Percentiles rank a stretch among this genome's conserved stretches.
These are phyloP conservation scores for Aurelia aurita DNA, from an alignment of 30 jellyfish, hydroid and myxozoan species.

Conservation along the genomic window DNA sequence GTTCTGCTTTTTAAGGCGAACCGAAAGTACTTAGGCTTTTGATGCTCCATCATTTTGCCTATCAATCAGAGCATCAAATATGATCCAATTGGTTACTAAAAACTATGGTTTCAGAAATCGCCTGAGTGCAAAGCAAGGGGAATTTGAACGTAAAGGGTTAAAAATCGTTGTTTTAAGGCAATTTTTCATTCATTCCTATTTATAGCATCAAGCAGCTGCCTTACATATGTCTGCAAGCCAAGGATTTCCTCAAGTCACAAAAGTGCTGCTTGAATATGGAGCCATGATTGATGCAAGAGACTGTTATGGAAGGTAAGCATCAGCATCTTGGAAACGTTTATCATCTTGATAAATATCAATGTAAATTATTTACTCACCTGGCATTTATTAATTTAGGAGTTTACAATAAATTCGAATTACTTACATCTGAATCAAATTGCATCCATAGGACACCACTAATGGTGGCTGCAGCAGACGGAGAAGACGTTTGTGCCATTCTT, in stretches of 20 bases:
- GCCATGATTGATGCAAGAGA: conserved; percentile 23
- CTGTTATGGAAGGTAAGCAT: conserved; percentile 38
- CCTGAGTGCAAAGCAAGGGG: no score
- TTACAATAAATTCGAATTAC: background rate
- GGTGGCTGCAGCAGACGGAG: conserved; percentile 40
- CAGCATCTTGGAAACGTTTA: no score
- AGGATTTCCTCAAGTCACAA: conserved; percentile 4
- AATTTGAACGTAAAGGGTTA: no score
- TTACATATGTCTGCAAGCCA: conserved; percentile 27
- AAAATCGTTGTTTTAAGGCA: no score
- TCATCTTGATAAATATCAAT: background rate
- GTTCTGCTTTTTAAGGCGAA: no score
- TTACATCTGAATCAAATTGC: background rate
- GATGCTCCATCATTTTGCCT: no score
- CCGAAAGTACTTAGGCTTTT: background rate
- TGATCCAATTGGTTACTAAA: no score
- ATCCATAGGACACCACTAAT: conserved; percentile 35
- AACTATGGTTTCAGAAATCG: no score
- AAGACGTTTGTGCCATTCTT: conserved; percentile 22
- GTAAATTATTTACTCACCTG: background rate
- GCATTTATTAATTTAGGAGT: background rate
- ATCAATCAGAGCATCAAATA: background rate
- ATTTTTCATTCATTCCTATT: no score
- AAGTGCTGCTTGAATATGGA: conserved; percentile 14
- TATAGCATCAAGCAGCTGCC: conserved; percentile 8